Conservation (phyloP, 2,888 invertebrate genomes). For the Plemyria rubiginata region DNA sequence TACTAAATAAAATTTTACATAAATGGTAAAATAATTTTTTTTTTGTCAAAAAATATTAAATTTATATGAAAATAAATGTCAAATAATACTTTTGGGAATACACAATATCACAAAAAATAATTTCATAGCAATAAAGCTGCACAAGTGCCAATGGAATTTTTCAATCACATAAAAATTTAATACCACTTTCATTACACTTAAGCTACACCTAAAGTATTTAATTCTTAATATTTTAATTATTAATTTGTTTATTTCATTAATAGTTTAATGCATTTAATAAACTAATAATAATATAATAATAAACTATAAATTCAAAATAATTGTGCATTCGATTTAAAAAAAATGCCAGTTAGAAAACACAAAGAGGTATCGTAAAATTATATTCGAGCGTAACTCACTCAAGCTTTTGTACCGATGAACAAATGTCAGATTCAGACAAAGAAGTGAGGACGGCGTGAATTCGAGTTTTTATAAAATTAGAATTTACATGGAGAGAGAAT, state of each 20-base stretch:
- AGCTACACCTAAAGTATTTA: neutral
- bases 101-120: constrained; percentile 37
- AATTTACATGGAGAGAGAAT: neutral
- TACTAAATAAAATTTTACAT: constrained; percentile 18
- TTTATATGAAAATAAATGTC: constrained; percentile 32
- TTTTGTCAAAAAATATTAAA: constrained; percentile 8
- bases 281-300: no score
- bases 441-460: neutral
- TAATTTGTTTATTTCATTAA: neutral
- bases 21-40: constrained; percentile 9
- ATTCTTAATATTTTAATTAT: neutral
- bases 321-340: neutral
- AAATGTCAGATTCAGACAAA: neutral
- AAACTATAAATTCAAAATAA: neutral
- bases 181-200: constrained; percentile 1
- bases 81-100: constrained; percentile 41
- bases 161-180: neutral
- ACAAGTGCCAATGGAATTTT: constrained; percentile 16
- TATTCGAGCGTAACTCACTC: neutral
- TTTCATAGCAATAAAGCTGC: constrained; percentile 19
- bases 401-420: neutral
- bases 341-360: neutral
- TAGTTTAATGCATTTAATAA: neutral
- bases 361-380: neutral
- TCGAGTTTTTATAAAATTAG: neutral